Evolutionary conservation across 1,140 invertebrate genomes (phyloP), one percentile per base, ranked within the genome.

Genomic region (Anadara kagoshimensis): DNA sequence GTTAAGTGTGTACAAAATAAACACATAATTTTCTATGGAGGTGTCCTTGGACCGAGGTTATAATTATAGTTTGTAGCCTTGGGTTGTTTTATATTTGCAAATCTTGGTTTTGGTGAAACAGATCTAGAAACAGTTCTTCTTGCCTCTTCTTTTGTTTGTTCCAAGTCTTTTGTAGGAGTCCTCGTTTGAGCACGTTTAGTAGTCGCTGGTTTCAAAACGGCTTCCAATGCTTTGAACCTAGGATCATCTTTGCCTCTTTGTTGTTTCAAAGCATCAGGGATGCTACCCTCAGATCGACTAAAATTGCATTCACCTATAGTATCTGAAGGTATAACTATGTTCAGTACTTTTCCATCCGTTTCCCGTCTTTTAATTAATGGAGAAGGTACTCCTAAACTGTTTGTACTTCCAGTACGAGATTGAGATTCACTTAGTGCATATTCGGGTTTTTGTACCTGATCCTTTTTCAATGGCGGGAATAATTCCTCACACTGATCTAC

Each of bases 401-500:
- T 69, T n/a, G 67, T 61, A 41, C 73, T 75, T 41, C 56, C 68
- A 20, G 61, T 65, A 24, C 73, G 53, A 5, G 69, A 71, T 41
- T 70, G 58, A 22, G 67, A 56, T 44, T 43, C 62, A n/a, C 43
- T 49, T 16, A 58, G 57, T 10, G 53, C 62, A 29, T 70, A 66
- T 45, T 70, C 62, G 10, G 73, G 73, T n/a, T 59, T 53, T 26
- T 54, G 51, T 12, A 49, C 44, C 12, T 59, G 44, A 8, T 59
- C 36, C 41, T 66, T 69, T 20, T 43, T 51, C 54, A 70, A 20
- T 12, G 67, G 67, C 2, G 73, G 73, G 2, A 70, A 43, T 59
- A 56, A 54, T 51, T 75, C 73, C 26, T 75, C 73, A 75, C 73
- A 75, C 47, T 69, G 70, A 66, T 75, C 66, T 8, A 75, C 73